Conservation (phyloP, 2,888 invertebrate genomes). For the Pantelozetes paolii region DNA sequence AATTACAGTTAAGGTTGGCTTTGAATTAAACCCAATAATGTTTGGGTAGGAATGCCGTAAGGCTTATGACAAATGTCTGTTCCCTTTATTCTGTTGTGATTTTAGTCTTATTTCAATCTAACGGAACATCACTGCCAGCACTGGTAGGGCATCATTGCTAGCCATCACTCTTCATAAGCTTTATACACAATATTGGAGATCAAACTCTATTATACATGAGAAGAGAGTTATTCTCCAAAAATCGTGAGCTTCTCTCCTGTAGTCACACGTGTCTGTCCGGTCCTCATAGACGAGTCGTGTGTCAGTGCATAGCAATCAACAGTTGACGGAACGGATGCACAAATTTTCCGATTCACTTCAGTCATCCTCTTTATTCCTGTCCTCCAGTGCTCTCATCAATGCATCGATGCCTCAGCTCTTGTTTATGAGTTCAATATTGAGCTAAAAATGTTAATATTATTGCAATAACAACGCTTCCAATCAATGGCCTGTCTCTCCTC, state of each 20-base stretch:
- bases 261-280: conserved; percentile 32
- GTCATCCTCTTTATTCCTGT: conserved; percentile 25
- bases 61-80: conserved; percentile 12
- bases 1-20: conserved; percentile 10
- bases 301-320: conserved; percentile 29
- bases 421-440: conserved; percentile 28
- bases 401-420: background rate
- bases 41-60: background rate
- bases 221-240: background rate
- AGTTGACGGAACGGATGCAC: conserved; percentile 32
- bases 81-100: background rate
- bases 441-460: conserved; percentile 30
- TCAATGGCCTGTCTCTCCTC: background rate
- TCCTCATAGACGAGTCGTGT: conserved; percentile 25
- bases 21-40: conserved; percentile 6
- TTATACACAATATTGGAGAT: background rate
- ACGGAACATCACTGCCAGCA: background rate
- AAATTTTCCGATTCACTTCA: conserved; percentile 32
- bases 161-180: conserved; percentile 9
- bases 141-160: background rate
- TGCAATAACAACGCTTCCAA: conserved; percentile 34
- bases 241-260: background rate
- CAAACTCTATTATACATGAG: background rate
- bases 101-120: background rate
- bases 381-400: background rate